Evolutionary conservation across 2,888 invertebrate species (phyloP), one percentile per base, ranked within the genome.

Genomic region (Apoda limacodes): DNA sequence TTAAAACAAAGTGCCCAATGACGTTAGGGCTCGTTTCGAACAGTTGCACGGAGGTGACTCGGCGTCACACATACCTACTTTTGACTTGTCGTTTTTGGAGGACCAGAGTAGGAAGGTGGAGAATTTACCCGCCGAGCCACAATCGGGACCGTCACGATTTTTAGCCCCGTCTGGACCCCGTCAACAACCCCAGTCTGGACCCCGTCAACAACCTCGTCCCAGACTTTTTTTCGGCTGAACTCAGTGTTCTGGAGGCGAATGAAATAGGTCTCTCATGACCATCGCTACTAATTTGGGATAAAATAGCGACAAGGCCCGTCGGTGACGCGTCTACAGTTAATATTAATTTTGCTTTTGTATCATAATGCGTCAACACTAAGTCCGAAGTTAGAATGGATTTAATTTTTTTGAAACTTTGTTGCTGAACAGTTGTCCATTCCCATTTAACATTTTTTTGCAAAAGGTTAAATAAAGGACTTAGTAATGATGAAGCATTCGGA

Each of bases 71-170:
- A n/a, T n/a, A n/a, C n/a, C n/a, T n/a, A n/a, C n/a, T n/a, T n/a
- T n/a, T n/a, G n/a, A n/a, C n/a, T n/a, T n/a, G n/a, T n/a, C n/a
- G n/a, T n/a, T n/a, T n/a, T n/a, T n/a, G n/a, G n/a, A n/a, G n/a
- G n/a, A n/a, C n/a, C n/a, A n/a, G n/a, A n/a, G n/a, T 37, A 7
- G 14, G 39, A 45, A 3, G 40, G 29, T 1, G 15, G 12, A 2
- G 23, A 9, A 2, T 39, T 35, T 2, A 7, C 22, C n/a, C 14
- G n/a, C n/a, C n/a, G n/a, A n/a, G n/a, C 15, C 46, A n/a, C n/a
- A n/a, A n/a, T n/a, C n/a, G n/a, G n/a, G n/a, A n/a, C n/a, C n/a
- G n/a, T n/a, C n/a, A n/a, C n/a, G n/a, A n/a, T n/a, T n/a, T n/a
- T n/a, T n/a, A n/a, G n/a, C n/a, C n/a, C n/a, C n/a, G n/a, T n/a